Evolutionary conservation across 2,113 vertebrate species (phyloP).

Genomic region (Muscicapa adusta): DNA sequence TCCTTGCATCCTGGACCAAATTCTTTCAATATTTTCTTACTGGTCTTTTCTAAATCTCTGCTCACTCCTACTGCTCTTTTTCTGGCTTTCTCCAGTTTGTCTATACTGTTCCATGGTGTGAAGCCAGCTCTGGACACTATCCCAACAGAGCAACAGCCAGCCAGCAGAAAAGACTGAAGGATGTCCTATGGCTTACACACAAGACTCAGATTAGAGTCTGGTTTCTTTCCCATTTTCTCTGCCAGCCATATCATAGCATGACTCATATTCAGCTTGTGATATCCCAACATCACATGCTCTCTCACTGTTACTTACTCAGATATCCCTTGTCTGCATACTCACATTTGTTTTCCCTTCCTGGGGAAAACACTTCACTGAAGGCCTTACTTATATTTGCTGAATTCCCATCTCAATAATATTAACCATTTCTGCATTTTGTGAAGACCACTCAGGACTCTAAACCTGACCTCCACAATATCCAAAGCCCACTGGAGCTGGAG

Average conservation of each 20-base stretch:
- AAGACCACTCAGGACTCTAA: background rate
- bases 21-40: background rate
- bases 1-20: background rate
- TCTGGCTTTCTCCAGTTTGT: background rate
- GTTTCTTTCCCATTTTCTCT: background rate
- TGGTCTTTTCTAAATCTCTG: background rate
- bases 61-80: background rate
- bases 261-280: constrained; percentile 12
- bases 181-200: background rate
- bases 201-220: background rate
- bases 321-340: background rate
- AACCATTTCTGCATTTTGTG: background rate
- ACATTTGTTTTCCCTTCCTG: background rate
- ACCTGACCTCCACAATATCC: background rate
- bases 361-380: background rate
- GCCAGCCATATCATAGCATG: background rate
- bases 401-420: background rate
- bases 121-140: background rate
- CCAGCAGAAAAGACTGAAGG: background rate
- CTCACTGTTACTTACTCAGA: constrained; percentile 9
- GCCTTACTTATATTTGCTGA: background rate
- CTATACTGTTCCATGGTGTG: background rate
- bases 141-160: background rate
- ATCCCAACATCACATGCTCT: background rate
- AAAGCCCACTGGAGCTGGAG: background rate